These are phyloP conservation scores for Herminia tarsipennalis DNA, from an alignment of 2,888 invertebrate genomes.

Conservation along the genomic window DNA sequence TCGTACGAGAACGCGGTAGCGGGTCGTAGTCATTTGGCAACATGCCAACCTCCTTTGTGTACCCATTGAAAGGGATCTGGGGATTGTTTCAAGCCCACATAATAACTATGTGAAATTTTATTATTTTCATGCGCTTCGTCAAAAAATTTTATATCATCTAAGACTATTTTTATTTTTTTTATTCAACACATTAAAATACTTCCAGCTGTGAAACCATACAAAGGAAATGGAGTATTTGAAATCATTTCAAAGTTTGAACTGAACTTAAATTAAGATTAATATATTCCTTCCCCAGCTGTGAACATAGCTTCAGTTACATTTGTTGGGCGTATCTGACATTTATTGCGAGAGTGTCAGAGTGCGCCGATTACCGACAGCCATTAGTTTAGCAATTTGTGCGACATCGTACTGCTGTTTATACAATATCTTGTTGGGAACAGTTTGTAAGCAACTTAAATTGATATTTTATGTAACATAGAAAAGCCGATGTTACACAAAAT, in stretches of 20 bases:
- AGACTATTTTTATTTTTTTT: no score
- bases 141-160: no score
- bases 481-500: no score
- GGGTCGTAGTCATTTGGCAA: constrained; percentile 13
- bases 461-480: no score
- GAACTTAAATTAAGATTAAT: background rate
- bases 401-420: no score
- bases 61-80: constrained; percentile 28
- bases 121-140: no score
- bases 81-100: constrained; percentile 21
- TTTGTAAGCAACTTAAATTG: no score
- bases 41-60: constrained; percentile 36
- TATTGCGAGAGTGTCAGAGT: constrained; percentile 20
- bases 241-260: background rate
- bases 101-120: constrained; percentile 26
- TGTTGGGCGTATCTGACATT: constrained; percentile 28
- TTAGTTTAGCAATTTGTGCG: no score
- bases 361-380: no score
- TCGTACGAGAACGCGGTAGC: constrained; percentile 2
- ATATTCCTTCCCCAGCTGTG: background rate
- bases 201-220: no score
- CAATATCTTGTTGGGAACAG: no score
- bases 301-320: constrained; percentile 17
- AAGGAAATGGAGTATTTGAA: background rate
- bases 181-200: no score